These are phyloP conservation scores for Coregonus clupeaformis DNA, from an alignment of 2,113 vertebrate genomes.

Conservation along the genomic window DNA sequence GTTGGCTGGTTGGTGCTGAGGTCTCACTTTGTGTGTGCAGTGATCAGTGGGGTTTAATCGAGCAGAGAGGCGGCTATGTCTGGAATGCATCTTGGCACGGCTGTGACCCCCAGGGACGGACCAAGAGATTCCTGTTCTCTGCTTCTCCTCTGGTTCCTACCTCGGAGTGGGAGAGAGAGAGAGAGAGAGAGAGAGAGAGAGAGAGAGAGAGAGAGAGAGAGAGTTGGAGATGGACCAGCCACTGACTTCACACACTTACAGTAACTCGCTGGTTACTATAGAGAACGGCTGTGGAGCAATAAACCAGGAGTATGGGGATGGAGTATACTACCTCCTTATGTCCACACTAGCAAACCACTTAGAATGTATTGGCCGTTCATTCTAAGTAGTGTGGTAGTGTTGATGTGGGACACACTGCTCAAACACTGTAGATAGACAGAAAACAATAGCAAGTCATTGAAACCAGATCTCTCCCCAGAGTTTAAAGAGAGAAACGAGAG, in stretches of 20 bases:
- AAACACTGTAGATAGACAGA: neutral
- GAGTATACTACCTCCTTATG: neutral
- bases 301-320: conserved; percentile 6
- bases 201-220: too few species aligned
- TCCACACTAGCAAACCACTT: too few species aligned
- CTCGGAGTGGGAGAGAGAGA: conserved; percentile 44
- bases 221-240: conserved; percentile 43
- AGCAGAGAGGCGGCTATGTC: conserved; percentile 37
- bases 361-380: too few species aligned
- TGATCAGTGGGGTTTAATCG: conserved; percentile 47
- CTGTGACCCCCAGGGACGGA: conserved; percentile 50
- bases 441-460: conserved; percentile 9
- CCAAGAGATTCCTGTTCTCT: conserved; percentile 37
- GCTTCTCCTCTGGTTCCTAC: neutral
- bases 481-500: neutral
- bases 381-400: too few species aligned
- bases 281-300: conserved; percentile 41
- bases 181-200: too few species aligned
- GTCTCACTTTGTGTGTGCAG: conserved; percentile 40
- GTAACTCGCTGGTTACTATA: conserved; percentile 14
- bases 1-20: conserved; percentile 5
- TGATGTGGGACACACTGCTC: neutral
- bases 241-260: conserved; percentile 26
- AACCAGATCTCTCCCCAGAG: conserved; percentile 1
- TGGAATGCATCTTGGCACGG: conserved; percentile 47